phyloP scores from a whole-genome alignment of 1,140 invertebrate species.

The Doryteuthis pealeii region DNA sequence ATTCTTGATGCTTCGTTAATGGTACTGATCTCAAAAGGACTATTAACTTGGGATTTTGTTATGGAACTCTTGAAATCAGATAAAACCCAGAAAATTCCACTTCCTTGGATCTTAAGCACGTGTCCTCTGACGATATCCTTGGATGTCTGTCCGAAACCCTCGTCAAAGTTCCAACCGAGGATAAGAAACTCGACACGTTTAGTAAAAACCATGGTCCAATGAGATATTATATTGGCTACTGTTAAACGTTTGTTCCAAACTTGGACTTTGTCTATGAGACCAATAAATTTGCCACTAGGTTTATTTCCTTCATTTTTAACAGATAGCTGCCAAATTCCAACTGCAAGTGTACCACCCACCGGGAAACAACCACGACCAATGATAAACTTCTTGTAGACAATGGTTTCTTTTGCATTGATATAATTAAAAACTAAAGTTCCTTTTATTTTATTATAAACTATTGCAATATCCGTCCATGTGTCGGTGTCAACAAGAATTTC shows the following conservation, averaged over 20 bases:
- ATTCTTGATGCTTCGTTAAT: too few species aligned
- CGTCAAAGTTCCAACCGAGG: constrained; percentile 27
- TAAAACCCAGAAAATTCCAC: constrained; percentile 17
- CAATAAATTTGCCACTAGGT: constrained; percentile 21
- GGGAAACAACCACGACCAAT: constrained; percentile 23
- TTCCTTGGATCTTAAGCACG: not conserved
- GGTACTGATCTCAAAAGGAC: too few species aligned
- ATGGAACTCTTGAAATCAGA: not conserved
- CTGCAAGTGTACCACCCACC: constrained; percentile 24
- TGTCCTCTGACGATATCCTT: constrained; percentile 21
- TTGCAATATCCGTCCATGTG: constrained; percentile 24
- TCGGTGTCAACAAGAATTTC: constrained; percentile 19
- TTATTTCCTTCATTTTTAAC: constrained; percentile 9
- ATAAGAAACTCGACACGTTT: constrained; percentile 12
- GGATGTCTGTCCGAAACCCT: constrained; percentile 19
- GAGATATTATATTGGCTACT: constrained; percentile 20
- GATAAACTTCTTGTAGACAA: constrained; percentile 14
- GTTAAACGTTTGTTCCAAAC: constrained; percentile 27
- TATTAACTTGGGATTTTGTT: too few species aligned
- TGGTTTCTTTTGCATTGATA: constrained; percentile 7
- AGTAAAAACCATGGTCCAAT: constrained; percentile 20
- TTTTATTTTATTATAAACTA: constrained; percentile 26
- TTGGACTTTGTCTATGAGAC: constrained; percentile 23
- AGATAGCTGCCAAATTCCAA: constrained; percentile 29
- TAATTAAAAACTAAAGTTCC: constrained; percentile 30